Evolutionary conservation across 1,140 invertebrate species (phyloP), one percentile per base, ranked within the genome.

Genomic region (Mesaphorura yosii): DNA sequence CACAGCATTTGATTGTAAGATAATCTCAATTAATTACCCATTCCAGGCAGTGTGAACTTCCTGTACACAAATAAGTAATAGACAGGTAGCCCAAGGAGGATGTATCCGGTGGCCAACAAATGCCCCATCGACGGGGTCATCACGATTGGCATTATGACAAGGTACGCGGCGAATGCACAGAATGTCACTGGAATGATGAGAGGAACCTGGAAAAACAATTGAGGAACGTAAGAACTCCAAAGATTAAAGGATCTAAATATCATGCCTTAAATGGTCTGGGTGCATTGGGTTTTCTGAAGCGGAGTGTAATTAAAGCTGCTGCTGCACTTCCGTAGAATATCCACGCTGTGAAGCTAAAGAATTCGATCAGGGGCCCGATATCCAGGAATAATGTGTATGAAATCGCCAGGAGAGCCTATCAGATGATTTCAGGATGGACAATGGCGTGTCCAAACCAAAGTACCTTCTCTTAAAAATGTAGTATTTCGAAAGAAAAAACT

Each of bases 321-420:
- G 92, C 91, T 3, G 87, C 78, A 53, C 86, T 82, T 22, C 88
- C 89, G 68, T 93, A 94, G 73, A 93, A 93, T 65, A 93, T 87
- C 90, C 89, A 94, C 2, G 88, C 86, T 34, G 87, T 88, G 69
- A 94, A 93, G 65, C 87, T 90, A 75, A 95, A 93, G 76, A 94
- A 91, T 67, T 93, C 88, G 64, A 95, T 93, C 53, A 95, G 71
- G 14, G 83, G 86, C 65, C 85, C 83, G 51, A 93, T 92, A 57
- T 87, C 88, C 45, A 88, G 87, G 57, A 86, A 84, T 37, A 89
- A 65, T 15, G 92, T 84, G 86, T 92, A 90, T 19, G 84, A 76
- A 1, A 72, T 41, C 1, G 70, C 57, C 5, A 75, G 49, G 1
- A 68, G 14, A 12, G 64, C 66, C 73, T 75, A 64, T 50, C n/a